Evolutionary conservation across 2,113 vertebrate genomes (phyloP).

Genomic region (Tetrao urogallus): DNA sequence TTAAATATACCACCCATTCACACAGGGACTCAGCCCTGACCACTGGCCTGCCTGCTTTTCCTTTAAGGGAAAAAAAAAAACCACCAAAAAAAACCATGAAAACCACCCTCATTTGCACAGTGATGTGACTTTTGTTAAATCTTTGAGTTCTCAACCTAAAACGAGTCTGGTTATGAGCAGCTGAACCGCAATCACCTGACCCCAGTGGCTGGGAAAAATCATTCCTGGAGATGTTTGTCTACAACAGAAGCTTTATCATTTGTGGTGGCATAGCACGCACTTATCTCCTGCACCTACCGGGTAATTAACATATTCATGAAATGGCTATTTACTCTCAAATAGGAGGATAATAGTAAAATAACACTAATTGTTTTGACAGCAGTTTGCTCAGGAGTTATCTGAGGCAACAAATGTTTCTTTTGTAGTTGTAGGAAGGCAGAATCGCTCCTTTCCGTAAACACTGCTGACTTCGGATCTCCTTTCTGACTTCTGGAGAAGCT

Average conservation of each 20-base stretch:
- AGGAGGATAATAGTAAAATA: conserved; percentile 85
- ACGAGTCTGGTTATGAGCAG: background rate
- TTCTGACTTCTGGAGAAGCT: conserved; percentile 4
- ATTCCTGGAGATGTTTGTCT: conserved; percentile 52
- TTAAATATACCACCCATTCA: background rate
- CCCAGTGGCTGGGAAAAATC: background rate
- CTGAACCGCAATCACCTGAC: background rate
- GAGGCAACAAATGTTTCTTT: conserved; percentile 82
- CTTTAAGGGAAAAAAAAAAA: background rate
- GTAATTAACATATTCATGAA: conserved; percentile 87
- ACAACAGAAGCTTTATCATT: conserved; percentile 68
- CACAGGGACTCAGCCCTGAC: background rate
- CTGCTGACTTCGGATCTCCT: conserved; percentile 67
- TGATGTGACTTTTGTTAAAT: background rate
- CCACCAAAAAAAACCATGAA: no score
- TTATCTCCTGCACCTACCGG: conserved; percentile 79
- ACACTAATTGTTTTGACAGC: conserved; percentile 87
- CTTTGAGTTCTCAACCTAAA: conserved; percentile 20
- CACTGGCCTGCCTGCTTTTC: background rate
- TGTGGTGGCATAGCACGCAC: conserved; percentile 43
- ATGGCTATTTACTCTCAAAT: conserved; percentile 82
- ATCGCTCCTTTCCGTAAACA: conserved; percentile 33
- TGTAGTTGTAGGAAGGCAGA: conserved; percentile 70
- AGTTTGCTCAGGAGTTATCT: conserved; percentile 81
- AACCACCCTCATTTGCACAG: background rate